phyloP scores from a whole-genome alignment of 2,888 invertebrate genomes.

The Chymomyza caudatula region DNA sequence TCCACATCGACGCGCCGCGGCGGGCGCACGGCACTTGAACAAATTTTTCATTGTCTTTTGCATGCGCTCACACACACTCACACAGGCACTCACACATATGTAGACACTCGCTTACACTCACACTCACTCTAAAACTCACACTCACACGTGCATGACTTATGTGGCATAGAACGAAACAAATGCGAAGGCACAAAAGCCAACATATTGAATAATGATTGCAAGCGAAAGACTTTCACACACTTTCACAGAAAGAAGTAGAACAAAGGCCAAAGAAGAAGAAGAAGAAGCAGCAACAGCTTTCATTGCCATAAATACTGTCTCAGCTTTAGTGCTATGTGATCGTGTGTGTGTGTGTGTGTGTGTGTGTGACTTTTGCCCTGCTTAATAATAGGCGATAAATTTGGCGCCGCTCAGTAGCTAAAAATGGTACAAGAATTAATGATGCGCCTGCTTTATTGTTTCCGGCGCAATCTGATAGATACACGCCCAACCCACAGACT shows the following conservation, averaged over 20 bases:
- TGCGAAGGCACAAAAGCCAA: constrained; percentile 70
- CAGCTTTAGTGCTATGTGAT: not conserved
- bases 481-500: too few relatives aligned
- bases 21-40: constrained; percentile 16
- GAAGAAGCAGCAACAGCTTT: not conserved
- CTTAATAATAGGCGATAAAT: constrained; percentile 22
- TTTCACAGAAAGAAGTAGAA: not conserved
- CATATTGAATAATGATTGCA: constrained; percentile 72
- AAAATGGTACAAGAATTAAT: constrained; percentile 55
- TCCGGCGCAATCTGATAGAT: constrained; percentile 2
- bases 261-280: not conserved
- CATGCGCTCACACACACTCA: constrained; percentile 31
- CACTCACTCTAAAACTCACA: not conserved
- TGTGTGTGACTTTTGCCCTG: constrained; percentile 4
- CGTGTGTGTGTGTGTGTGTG: constrained; percentile 4
- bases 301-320: too few relatives aligned
- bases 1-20: constrained; percentile 66
- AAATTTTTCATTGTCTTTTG: constrained; percentile 66
- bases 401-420: constrained; percentile 12
- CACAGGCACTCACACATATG: not conserved
- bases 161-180: constrained; percentile 60
- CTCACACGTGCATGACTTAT: constrained; percentile 50
- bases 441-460: constrained; percentile 54
- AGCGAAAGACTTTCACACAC: constrained; percentile 32
- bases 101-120: not conserved